A percentile compares a stretch with the other conserved stretches of the same genome.
These are phyloP conservation scores for Papilio demoleus DNA, from an alignment of 2,888 invertebrate species.

Conservation along the genomic window DNA sequence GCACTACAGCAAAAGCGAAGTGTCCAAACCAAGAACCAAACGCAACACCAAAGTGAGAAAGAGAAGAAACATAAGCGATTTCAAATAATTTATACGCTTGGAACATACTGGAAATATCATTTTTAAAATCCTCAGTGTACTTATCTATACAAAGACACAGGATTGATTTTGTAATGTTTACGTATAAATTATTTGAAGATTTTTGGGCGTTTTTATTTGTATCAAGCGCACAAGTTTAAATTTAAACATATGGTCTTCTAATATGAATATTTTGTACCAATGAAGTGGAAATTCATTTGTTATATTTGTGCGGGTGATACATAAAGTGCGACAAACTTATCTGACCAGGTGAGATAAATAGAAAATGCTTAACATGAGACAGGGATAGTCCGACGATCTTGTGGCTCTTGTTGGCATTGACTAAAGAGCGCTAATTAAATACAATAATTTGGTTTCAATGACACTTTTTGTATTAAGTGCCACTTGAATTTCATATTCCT, in stretches of 20 bases:
- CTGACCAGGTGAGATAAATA: neutral
- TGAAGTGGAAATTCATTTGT: neutral
- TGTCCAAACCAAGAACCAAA: constrained; percentile 35
- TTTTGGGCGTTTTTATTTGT: neutral
- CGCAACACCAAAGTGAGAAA: constrained; percentile 22
- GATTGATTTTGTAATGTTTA: neutral
- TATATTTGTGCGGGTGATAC: constrained; percentile 30
- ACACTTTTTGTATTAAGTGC: neutral
- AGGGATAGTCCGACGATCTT: neutral
- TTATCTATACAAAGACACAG: neutral
- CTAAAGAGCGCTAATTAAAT: neutral
- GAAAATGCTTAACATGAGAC: neutral
- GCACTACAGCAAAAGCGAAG: constrained; percentile 32
- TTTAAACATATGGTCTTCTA: too few relatives aligned
- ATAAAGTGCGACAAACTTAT: neutral
- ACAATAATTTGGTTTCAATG: neutral
- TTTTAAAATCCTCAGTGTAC: neutral
- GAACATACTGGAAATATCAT: neutral
- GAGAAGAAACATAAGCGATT: constrained; percentile 21
- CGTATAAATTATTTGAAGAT: constrained; percentile 27
- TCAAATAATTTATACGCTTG: constrained; percentile 28
- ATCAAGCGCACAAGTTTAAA: constrained; percentile 34
- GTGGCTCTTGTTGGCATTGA: neutral
- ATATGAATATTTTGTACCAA: too few relatives aligned
- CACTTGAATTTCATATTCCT: neutral